Evolutionary conservation across 2,113 vertebrate species (phyloP).

Genomic region (Platysternon megacephalum): DNA sequence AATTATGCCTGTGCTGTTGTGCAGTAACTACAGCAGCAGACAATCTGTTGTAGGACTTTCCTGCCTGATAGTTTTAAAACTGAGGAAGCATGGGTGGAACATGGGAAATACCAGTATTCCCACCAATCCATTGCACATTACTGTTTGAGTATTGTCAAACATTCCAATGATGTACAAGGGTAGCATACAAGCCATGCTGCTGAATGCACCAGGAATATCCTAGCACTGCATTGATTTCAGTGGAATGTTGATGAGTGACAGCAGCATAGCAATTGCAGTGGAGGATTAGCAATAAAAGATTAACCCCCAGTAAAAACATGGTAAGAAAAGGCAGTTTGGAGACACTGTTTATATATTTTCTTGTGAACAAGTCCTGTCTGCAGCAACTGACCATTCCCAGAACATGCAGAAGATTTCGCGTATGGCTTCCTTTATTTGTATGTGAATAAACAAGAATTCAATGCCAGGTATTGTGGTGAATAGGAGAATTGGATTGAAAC

Average conservation of each 20-base stretch:
- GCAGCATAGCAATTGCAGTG: not conserved
- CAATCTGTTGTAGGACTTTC: not conserved
- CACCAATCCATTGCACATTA: not conserved
- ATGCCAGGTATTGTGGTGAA: not conserved
- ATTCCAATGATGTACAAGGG: not conserved
- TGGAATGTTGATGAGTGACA: not conserved
- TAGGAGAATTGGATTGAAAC: not conserved
- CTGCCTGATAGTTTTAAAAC: not conserved
- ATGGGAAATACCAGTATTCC: not conserved
- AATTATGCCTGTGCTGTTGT: not conserved
- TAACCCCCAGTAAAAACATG: not conserved
- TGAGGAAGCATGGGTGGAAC: not conserved
- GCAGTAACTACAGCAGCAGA: not conserved
- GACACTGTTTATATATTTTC: not conserved
- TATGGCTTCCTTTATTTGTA: not conserved
- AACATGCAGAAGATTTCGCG: not conserved
- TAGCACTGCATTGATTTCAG: not conserved
- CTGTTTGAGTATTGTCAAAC: not conserved
- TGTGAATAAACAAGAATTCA: not conserved
- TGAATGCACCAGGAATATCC: not conserved
- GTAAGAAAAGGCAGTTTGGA: not conserved
- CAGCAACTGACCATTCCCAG: not conserved
- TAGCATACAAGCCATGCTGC: not conserved
- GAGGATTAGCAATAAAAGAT: not conserved
- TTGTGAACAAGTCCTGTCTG: not conserved